Evolutionary conservation across 2,888 invertebrate species (phyloP), one percentile per base, ranked within the genome.

Genomic region (Caenorhabditis uteleia): DNA sequence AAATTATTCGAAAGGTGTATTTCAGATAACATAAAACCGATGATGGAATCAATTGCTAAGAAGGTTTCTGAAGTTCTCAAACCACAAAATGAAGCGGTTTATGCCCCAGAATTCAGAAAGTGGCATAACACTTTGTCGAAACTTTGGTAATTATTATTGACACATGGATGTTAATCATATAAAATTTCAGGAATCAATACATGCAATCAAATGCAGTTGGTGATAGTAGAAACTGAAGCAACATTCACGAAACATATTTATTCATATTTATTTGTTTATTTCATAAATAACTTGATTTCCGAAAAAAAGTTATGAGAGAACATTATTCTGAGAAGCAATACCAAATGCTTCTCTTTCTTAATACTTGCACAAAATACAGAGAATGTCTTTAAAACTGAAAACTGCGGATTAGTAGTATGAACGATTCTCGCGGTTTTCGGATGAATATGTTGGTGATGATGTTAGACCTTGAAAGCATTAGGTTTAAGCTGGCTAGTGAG

Each of bases 101-200:
- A 29, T 6, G 12, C 16, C 18, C 60, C 61, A 14, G 50, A 61
- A 20, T 61, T 61, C 40, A 49, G 43, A 25, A 55, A 61, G 31
- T 61, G 55, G 61, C 55, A 56, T 20, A 55, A 50, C 2, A 61
- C 61, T 3, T 33, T 61, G 10, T 50, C 38, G 10, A 55, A 61
- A 18, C 33, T 61, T 3, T 61, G 61, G 60, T 54, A 29, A 34
- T 38, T n/a, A 18, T 36, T 20, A 7, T 36, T 36, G 4, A 18
- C 16, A 36, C 16, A 36, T 34, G 12, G 34, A 34, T 34, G 6
- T 29, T 29, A 27, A 6, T 16, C 4, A 29, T 29, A 38, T 33
- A 5, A 16, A 14, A 16, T 53, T 53, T 47, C 25, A 59, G 59
- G 60, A 38, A 60, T n/a, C 60, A 54, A 26, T 60, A 60, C 23